These are phyloP conservation scores for Bambusicola thoracicus DNA, from an alignment of 2,113 vertebrate species.

Conservation along the genomic window DNA sequence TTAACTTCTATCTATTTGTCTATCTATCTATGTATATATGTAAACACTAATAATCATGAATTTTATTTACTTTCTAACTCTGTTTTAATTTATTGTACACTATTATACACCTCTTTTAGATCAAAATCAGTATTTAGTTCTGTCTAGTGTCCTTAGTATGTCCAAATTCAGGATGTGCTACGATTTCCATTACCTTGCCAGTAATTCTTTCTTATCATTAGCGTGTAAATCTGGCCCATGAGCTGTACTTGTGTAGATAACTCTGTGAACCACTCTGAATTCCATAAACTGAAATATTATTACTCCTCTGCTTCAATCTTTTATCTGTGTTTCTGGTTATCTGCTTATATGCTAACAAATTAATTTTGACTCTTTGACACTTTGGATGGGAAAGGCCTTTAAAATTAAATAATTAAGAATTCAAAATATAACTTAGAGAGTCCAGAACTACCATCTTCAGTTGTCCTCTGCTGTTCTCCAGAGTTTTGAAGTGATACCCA, in stretches of 20 bases:
- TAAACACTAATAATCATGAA: not conserved
- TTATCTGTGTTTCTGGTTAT: not conserved
- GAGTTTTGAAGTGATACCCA: not conserved
- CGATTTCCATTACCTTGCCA: not conserved
- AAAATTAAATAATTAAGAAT: not conserved
- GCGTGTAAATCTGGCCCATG: not conserved
- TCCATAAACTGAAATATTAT: not conserved
- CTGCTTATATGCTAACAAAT: not conserved
- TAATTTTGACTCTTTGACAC: not conserved
- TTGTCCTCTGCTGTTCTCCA: not conserved
- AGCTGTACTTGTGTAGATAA: not conserved
- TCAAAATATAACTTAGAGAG: not conserved
- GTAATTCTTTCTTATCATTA: not conserved
- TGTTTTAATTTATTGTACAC: not conserved
- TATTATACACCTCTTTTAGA: not conserved
- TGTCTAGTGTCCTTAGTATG: not conserved
- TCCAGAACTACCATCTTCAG: not conserved
- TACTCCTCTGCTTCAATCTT: not conserved
- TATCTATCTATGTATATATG: not conserved
- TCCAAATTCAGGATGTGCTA: not conserved
- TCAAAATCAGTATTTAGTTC: not conserved
- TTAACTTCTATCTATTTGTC: not conserved
- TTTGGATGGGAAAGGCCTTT: not conserved
- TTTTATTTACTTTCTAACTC: not conserved
- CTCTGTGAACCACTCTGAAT: rapidly evolving